Conservation (phyloP, 1,140 invertebrate genomes). For the Vanessa tameamea region DNA sequence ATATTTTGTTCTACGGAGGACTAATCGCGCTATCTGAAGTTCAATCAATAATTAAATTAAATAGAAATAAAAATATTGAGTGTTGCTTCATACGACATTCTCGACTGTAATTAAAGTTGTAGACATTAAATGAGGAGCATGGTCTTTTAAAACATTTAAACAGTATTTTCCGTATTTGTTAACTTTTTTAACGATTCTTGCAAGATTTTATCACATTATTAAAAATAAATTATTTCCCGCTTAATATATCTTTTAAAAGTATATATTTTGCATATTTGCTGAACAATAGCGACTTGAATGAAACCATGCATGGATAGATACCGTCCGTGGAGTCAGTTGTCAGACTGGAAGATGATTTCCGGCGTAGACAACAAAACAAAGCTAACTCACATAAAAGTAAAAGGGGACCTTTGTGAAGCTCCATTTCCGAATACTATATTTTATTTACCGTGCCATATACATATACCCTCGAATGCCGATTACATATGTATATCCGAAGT, state of each 20-base stretch:
- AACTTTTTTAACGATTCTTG: too few species aligned
- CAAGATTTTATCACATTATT: too few species aligned
- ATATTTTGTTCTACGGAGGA: too few species aligned
- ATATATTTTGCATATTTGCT: background rate
- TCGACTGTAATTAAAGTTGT: too few species aligned
- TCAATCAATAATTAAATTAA: too few species aligned
- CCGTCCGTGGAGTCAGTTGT: conserved; percentile 7
- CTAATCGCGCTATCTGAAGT: too few species aligned
- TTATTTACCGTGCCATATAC: background rate
- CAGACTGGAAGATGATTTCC: conserved; percentile 11
- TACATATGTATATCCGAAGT: background rate
- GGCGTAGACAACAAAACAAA: conserved; percentile 5
- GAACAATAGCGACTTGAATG: background rate
- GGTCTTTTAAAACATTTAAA: too few species aligned
- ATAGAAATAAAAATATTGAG: too few species aligned
- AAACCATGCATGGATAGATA: background rate
- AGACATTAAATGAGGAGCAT: too few species aligned
- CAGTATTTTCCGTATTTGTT: too few species aligned
- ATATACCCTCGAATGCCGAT: background rate
- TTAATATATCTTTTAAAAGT: background rate
- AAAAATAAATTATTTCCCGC: too few species aligned
- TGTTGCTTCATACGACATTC: too few species aligned
- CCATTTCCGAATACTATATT: background rate
- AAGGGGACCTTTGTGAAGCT: background rate
- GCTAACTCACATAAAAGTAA: conserved; percentile 5